Evolutionary conservation across 2,113 vertebrate species (phyloP).

Genomic region (Cryptomyrus ogoouensis): DNA sequence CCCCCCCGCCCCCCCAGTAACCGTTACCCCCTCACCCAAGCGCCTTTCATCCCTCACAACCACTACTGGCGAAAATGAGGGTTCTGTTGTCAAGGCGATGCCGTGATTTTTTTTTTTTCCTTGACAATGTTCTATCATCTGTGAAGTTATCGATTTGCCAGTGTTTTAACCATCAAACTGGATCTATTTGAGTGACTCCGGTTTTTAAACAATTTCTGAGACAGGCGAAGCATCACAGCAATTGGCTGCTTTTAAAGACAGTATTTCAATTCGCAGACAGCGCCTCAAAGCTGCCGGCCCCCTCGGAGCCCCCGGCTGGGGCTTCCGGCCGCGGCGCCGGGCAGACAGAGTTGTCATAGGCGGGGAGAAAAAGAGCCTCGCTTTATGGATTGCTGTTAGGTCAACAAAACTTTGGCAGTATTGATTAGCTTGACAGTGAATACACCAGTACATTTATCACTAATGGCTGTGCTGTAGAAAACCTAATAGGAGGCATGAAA

Average conservation of each 20-base stretch:
- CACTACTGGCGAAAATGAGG: constrained; percentile 44
- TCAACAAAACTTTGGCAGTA: constrained; percentile 94
- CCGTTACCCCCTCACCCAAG: constrained; percentile 4
- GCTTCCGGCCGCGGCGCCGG: constrained; percentile 52
- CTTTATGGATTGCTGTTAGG: constrained; percentile 93
- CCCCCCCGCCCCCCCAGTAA: neutral
- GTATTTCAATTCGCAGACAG: constrained; percentile 46
- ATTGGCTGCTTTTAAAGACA: constrained; percentile 53
- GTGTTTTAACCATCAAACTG: constrained; percentile 70
- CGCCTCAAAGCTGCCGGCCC: constrained; percentile 19
- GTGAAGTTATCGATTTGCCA: constrained; percentile 73
- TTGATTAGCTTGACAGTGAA: constrained; percentile 96
- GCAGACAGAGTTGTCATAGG: constrained; percentile 74
- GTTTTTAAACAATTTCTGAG: constrained; percentile 69
- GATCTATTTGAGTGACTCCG: constrained; percentile 50
- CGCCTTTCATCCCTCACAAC: constrained; percentile 36
- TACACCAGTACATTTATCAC: constrained; percentile 89
- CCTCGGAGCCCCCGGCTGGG: constrained; percentile 45
- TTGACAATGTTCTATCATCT: constrained; percentile 59
- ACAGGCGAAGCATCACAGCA: constrained; percentile 45
- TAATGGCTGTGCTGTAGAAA: constrained; percentile 85
- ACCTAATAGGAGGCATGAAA: constrained; percentile 87
- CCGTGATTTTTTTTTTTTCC: constrained; percentile 35
- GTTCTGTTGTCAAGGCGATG: constrained; percentile 48
- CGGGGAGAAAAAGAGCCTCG: constrained; percentile 67